Percentiles rank a stretch among this genome's conserved stretches.
Conservation (phyloP, 2,113 vertebrate genomes). For the Plecotus auritus region DNA sequence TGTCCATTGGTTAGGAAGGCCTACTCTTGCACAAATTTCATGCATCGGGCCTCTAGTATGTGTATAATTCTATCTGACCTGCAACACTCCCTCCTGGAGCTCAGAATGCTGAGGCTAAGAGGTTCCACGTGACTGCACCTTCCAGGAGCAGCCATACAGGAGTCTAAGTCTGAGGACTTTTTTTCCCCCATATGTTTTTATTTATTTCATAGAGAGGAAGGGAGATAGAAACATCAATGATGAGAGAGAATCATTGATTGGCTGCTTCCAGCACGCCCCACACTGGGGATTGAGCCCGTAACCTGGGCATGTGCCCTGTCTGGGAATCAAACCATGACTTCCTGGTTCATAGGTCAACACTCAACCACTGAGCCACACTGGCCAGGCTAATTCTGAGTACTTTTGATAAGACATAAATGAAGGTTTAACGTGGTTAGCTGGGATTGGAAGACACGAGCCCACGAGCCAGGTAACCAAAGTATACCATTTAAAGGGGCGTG, state of each 20-base stretch:
- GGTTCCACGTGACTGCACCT: background rate
- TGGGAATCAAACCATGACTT: no score
- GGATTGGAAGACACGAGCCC: background rate
- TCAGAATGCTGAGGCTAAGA: background rate
- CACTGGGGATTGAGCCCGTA: no score
- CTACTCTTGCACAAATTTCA: no score
- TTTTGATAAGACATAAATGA: background rate
- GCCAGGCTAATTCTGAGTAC: background rate
- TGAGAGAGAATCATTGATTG: no score
- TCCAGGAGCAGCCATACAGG: background rate
- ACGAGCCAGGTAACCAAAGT: background rate
- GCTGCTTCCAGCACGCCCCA: no score
- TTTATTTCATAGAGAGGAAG: no score
- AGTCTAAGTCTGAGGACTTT: background rate
- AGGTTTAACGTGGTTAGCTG: background rate
- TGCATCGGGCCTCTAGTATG: background rate
- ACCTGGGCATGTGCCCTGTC: no score
- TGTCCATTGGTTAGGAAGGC: no score
- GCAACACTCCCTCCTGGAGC: background rate
- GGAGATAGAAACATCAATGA: no score
- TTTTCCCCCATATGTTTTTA: background rate
- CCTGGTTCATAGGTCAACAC: no score
- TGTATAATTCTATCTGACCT: background rate
- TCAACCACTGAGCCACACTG: no score
- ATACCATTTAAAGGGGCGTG: background rate